phyloP scores from a whole-genome alignment of 2,113 vertebrate genomes.

The Meriones unguiculatus region DNA sequence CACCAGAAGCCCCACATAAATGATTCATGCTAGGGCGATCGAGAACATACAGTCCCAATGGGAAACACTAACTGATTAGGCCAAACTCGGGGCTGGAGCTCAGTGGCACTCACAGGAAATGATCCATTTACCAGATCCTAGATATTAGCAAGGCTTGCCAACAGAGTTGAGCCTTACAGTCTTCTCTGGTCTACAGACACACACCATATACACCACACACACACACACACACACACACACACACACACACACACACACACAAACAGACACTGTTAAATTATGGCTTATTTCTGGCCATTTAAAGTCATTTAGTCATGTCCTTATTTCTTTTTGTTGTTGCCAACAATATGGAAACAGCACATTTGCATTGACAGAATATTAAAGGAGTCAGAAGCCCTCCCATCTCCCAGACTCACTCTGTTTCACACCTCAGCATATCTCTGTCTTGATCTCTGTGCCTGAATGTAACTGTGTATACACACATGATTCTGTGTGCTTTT shows the following conservation, averaged over 20 bases:
- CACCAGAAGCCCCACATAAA: conserved; percentile 37
- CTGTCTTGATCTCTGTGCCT: not conserved
- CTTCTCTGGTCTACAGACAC: not conserved
- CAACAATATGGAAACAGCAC: not conserved
- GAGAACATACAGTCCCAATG: conserved; percentile 20
- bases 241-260: not conserved
- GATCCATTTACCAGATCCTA: not conserved
- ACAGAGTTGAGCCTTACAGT: not conserved
- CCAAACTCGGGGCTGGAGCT: not conserved
- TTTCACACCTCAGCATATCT: not conserved
- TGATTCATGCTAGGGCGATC: conserved; percentile 63
- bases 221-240: not conserved
- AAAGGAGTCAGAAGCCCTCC: not conserved
- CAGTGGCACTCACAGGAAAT: not conserved
- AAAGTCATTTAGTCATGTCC: not conserved
- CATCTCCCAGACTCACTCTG: not conserved
- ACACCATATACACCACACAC: not conserved
- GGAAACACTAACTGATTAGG: not conserved
- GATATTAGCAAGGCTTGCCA: not conserved
- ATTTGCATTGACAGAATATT: not conserved
- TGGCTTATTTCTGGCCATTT: not conserved
- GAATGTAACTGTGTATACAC: not conserved
- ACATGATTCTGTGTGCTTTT: not conserved
- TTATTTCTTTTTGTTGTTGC: not conserved
- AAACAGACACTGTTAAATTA: not conserved